Percentiles rank a stretch among this genome's conserved stretches.
Conservation (phyloP, 2,888 invertebrate genomes). For the Masnerella sp. region DNA sequence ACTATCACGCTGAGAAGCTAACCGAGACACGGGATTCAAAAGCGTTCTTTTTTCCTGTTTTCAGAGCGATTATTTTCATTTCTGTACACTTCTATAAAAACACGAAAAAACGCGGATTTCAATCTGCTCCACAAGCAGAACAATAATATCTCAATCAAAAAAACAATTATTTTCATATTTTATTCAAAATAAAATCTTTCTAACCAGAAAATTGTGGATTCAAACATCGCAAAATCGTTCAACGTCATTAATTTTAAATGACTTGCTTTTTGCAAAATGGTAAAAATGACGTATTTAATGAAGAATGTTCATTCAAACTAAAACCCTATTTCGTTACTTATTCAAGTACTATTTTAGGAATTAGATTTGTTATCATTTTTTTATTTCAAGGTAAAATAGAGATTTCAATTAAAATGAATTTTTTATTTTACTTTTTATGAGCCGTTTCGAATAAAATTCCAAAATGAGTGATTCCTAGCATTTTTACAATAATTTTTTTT, state of each 20-base stretch:
- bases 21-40: slow-evolving; percentile 46
- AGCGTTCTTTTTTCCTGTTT: slow-evolving; percentile 22
- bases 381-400: too few species aligned
- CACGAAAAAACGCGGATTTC: not conserved
- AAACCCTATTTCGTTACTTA: too few species aligned
- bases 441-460: not conserved
- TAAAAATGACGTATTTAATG: too few species aligned
- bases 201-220: not conserved
- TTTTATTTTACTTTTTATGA: not conserved
- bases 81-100: slow-evolving; percentile 3
- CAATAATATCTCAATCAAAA: slow-evolving; percentile 3
- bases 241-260: too few species aligned
- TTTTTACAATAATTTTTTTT: slow-evolving; percentile 13
- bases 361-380: too few species aligned
- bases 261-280: too few species aligned
- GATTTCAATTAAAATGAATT: not conserved
- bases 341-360: too few species aligned
- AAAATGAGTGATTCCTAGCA: slow-evolving; percentile 1
- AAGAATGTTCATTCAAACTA: too few species aligned
- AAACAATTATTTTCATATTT: not conserved
- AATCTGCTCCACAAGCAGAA: not conserved
- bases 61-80: slow-evolving; percentile 14
- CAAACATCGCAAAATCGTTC: too few species aligned
- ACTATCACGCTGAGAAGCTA: slow-evolving; percentile 49
- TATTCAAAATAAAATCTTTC: not conserved